Conservation (phyloP, 2,888 invertebrate genomes). For the Meandrusa payeni region DNA sequence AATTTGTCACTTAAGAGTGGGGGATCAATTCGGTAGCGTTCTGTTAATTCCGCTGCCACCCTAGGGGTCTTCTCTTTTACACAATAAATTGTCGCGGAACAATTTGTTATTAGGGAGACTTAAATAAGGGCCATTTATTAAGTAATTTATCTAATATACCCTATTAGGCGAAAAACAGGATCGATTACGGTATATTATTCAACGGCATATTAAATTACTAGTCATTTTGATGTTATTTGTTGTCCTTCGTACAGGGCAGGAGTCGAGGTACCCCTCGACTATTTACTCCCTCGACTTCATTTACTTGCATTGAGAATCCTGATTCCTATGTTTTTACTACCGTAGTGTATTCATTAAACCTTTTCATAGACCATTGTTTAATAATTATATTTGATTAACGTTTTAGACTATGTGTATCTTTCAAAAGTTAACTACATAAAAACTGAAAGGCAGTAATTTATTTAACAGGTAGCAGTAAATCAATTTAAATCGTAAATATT, state of each 20-base stretch:
- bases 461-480: background rate
- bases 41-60: constrained; percentile 36
- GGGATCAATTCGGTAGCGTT: constrained; percentile 17
- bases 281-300: no score
- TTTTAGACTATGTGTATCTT: no score
- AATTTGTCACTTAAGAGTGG: constrained; percentile 6
- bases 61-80: constrained; percentile 40
- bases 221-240: constrained; percentile 24
- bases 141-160: constrained; percentile 42
- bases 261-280: no score
- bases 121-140: constrained; percentile 45
- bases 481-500: constrained; percentile 1
- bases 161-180: constrained; percentile 34
- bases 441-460: no score
- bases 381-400: no score
- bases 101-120: constrained; percentile 41
- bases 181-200: constrained; percentile 30
- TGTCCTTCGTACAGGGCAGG: background rate
- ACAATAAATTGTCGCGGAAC: constrained; percentile 38
- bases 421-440: no score
- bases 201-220: constrained; percentile 24
- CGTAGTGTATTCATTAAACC: no score
- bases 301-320: no score
- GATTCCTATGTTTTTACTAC: no score
- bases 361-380: no score